These are phyloP conservation scores for Drosophila borborema DNA, from an alignment of 2,888 invertebrate species.

Conservation along the genomic window DNA sequence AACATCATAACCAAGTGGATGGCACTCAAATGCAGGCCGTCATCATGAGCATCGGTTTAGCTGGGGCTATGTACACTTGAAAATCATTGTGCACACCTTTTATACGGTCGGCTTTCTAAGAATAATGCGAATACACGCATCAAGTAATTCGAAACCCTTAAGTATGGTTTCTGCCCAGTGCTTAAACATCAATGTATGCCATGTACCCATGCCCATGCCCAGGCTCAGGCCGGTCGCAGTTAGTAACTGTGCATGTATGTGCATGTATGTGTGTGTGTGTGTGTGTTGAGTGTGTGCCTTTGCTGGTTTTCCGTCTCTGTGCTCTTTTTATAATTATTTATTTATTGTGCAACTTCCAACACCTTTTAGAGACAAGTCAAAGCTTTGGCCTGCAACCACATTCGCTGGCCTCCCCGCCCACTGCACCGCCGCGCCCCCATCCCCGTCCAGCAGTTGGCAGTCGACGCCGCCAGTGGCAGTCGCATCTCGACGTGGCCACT, in stretches of 20 bases:
- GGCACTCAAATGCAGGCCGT: slow-evolving; percentile 24
- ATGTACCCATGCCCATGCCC: slow-evolving; percentile 40
- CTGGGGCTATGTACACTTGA: slow-evolving; percentile 47
- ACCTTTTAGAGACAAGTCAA: slow-evolving; percentile 83
- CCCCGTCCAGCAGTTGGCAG: background rate
- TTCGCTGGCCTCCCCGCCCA: slow-evolving; percentile 1
- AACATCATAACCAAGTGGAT: slow-evolving; percentile 24
- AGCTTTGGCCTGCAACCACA: slow-evolving; percentile 59
- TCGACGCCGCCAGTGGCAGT: slow-evolving; percentile 34
- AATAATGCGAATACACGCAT: slow-evolving; percentile 82
- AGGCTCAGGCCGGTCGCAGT: background rate
- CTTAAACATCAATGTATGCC: slow-evolving; percentile 80
- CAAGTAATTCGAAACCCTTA: slow-evolving; percentile 79
- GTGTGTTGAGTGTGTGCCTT: slow-evolving; percentile 38
- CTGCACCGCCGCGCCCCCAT: background rate
- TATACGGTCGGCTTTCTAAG: slow-evolving; percentile 82
- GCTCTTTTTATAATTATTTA: slow-evolving; percentile 82
- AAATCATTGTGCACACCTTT: slow-evolving; percentile 81
- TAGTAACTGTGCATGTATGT: slow-evolving; percentile 4
- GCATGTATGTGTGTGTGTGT: slow-evolving; percentile 24
- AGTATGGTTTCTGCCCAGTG: slow-evolving; percentile 81
- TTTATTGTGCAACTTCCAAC: slow-evolving; percentile 85
- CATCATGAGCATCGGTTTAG: slow-evolving; percentile 39
- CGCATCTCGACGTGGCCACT: slow-evolving; percentile 65
- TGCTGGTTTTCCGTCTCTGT: slow-evolving; percentile 36